A percentile compares a stretch with the other conserved stretches of the same genome.
Evolutionary conservation across 2,113 vertebrate species (phyloP).

Genomic region (Malurus elegans): DNA sequence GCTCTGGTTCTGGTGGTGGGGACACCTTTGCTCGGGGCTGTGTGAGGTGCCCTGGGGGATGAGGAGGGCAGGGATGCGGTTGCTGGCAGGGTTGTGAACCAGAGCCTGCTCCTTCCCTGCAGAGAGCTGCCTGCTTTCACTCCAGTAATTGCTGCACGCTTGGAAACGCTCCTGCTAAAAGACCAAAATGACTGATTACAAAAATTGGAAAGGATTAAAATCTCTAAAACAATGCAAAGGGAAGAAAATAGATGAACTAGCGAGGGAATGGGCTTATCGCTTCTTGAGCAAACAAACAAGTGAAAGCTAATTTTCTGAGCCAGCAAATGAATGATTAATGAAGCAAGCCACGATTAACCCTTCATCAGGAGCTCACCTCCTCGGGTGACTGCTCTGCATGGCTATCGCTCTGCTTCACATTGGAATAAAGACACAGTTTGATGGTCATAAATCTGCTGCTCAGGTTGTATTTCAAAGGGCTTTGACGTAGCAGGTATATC

Average conservation of each 20-base stretch:
- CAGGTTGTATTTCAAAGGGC: constrained; percentile 35
- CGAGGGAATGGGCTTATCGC: constrained; percentile 28
- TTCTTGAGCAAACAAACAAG: constrained; percentile 64
- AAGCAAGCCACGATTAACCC: constrained; percentile 27
- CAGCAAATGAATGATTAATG: constrained; percentile 63
- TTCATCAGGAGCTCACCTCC: constrained; percentile 21
- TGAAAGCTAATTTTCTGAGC: constrained; percentile 60
- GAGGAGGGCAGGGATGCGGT: rapidly evolving
- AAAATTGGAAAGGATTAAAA: constrained; percentile 59
- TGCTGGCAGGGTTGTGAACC: not conserved
- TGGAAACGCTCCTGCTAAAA: constrained; percentile 36
- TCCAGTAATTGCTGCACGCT: constrained; percentile 7
- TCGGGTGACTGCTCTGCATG: not conserved
- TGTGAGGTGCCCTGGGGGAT: rapidly evolving
- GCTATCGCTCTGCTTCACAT: not conserved
- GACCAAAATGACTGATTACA: constrained; percentile 52
- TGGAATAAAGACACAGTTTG: constrained; percentile 11
- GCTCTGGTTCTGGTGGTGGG: not conserved
- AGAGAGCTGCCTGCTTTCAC: not conserved
- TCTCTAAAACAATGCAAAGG: constrained; percentile 49
- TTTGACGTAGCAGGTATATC: not conserved
- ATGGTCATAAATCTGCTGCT: not conserved
- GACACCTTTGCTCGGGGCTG: not conserved
- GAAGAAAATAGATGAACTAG: constrained; percentile 46
- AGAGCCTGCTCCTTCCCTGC: not conserved